phyloP scores from a whole-genome alignment of 2,113 vertebrate species.

The Perca flavescens region DNA sequence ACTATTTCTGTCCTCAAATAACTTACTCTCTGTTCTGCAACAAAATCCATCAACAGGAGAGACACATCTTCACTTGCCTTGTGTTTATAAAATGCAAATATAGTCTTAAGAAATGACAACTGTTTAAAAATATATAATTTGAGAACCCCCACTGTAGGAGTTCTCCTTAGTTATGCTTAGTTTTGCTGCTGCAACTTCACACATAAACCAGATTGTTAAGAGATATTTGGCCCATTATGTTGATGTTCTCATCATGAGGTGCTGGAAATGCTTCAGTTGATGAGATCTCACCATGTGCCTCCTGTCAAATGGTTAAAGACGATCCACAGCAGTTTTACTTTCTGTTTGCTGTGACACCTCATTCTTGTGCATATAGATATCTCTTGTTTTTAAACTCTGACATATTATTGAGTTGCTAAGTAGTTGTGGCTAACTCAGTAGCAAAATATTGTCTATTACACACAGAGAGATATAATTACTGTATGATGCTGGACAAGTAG shows the following conservation, averaged over 20 bases:
- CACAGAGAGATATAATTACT: too few relatives aligned
- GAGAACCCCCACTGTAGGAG: neutral
- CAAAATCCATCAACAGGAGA: constrained; percentile 14
- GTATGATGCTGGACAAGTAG: neutral
- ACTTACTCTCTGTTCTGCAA: neutral
- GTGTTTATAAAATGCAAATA: neutral
- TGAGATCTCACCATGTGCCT: neutral
- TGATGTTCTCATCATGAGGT: neutral
- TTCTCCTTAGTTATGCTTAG: neutral
- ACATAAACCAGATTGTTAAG: neutral
- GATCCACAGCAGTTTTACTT: constrained; percentile 8
- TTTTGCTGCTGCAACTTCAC: neutral
- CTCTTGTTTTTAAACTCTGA: neutral
- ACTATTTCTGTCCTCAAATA: constrained; percentile 20
- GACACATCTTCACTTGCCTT: neutral
- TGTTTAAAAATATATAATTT: neutral
- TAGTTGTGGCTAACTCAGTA: neutral
- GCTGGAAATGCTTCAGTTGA: neutral
- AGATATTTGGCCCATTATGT: neutral
- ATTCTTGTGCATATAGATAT: neutral
- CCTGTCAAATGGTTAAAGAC: neutral
- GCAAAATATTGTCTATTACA: neutral
- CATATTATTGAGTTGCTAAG: neutral
- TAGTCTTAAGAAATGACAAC: neutral
- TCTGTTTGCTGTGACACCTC: constrained; percentile 3